Evolutionary conservation across 2,888 invertebrate species (phyloP), one percentile per base, ranked within the genome.

Genomic region (Crocallis elinguaria): DNA sequence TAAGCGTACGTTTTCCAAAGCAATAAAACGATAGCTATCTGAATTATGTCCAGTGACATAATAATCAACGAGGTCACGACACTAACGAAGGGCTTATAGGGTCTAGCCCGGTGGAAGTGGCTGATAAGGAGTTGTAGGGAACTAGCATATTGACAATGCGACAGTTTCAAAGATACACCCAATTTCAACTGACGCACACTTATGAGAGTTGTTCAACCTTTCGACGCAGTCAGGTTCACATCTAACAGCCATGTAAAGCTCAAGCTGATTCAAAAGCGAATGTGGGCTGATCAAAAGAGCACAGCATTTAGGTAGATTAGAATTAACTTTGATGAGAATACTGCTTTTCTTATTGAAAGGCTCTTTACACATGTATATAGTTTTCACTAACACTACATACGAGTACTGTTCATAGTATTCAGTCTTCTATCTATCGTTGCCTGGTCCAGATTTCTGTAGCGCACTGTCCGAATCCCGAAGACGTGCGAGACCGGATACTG

Each of bases 101-200:
- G 77, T 77, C 77, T 79, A 79, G 80, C 76, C 75, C 72, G 74
- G 77, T 79, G 75, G 79, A 79, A 84, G 82, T 82, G 78, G 78
- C 82, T 80, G 84, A 80, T 85, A 85, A 86, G 86, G 88, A 85
- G 75, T 81, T 79, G 29, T 49, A 29, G 36, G 48, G 25, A 29
- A 37, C 12, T 16, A 19, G 8, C 9, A 9, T 42, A 42, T 30
- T 11, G 12, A 35, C 29, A 30, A 5, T 14, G 11, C n/a, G 7
- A 29, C 49, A 43, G 49, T 23, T n/a, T 23, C 49, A 30, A 9
- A 49, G 30, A 23, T 43, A 23, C 30, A 23, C 9, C 1, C 16
- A 11, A 12, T 25, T 32, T 23, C 5, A 6, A 8, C 19, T 21
- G 12, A 12, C 12, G 19, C 35, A 37, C 8, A 25, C 9, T n/a